Evolutionary conservation across 2,888 invertebrate species (phyloP).

Genomic region (Lypha dubia): DNA sequence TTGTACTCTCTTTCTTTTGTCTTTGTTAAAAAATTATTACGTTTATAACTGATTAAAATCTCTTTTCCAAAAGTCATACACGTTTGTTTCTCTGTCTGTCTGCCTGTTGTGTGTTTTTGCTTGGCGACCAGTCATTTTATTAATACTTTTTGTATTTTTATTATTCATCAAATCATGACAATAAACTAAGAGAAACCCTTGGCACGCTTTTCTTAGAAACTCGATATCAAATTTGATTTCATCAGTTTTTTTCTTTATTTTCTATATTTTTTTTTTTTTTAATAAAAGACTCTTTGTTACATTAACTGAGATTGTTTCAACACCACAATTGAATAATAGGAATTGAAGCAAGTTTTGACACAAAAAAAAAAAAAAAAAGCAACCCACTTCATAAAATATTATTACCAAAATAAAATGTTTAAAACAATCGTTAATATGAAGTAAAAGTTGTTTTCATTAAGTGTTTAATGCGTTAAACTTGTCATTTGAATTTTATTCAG

Average conservation of each 20-base stretch:
- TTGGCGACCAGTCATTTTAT: slow-evolving; percentile 28
- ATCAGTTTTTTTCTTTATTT: slow-evolving; percentile 1
- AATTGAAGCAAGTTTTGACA: not conserved
- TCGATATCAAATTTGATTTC: slow-evolving; percentile 8
- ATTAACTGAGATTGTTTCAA: not conserved
- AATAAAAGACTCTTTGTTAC: not conserved
- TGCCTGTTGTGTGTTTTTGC: slow-evolving; percentile 5
- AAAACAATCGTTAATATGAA: too few relatives aligned
- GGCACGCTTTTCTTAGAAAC: slow-evolving; percentile 39
- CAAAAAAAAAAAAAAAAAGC: too few relatives aligned
- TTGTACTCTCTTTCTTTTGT: slow-evolving; percentile 27
- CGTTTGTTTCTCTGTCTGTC: not conserved
- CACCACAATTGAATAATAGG: not conserved
- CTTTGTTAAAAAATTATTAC: slow-evolving; percentile 60
- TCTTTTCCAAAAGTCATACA: slow-evolving; percentile 34
- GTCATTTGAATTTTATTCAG: too few relatives aligned
- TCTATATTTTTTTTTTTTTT: not conserved
- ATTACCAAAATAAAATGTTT: too few relatives aligned
- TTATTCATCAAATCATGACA: slow-evolving; percentile 52
- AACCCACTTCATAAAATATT: too few relatives aligned
- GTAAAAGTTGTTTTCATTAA: too few relatives aligned
- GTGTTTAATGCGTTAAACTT: too few relatives aligned
- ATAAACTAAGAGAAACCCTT: slow-evolving; percentile 26
- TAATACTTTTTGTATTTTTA: slow-evolving; percentile 34
- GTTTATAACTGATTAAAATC: slow-evolving; percentile 63